phyloP scores from a whole-genome alignment of 2,797 vertebrate species.

The Chelon auratus region DNA sequence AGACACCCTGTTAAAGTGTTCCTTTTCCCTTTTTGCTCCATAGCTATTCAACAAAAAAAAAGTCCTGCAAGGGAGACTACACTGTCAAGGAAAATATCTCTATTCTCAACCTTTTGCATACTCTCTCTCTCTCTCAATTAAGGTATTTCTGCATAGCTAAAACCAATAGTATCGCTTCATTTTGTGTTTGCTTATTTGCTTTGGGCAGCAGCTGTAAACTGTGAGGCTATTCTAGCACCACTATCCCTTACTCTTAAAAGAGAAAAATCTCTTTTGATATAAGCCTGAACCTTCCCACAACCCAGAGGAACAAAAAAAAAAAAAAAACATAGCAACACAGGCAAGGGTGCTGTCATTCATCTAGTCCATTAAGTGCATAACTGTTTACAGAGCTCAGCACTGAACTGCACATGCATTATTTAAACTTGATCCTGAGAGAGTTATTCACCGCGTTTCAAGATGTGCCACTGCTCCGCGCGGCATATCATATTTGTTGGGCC shows the following conservation, averaged over 20 bases:
- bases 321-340: slow-evolving; percentile 17
- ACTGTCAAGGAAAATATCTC: slow-evolving; percentile 27
- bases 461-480: slow-evolving; percentile 49
- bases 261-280: slow-evolving; percentile 31
- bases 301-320: slow-evolving; percentile 26
- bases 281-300: slow-evolving; percentile 38
- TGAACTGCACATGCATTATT: slow-evolving; percentile 83
- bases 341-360: slow-evolving; percentile 75
- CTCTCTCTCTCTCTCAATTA: slow-evolving; percentile 18
- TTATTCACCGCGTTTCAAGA: slow-evolving; percentile 60
- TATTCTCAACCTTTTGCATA: slow-evolving; percentile 13
- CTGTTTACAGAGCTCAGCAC: slow-evolving; percentile 78
- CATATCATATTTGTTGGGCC: slow-evolving; percentile 53
- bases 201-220: not conserved
- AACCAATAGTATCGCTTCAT: not conserved
- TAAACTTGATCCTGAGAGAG: slow-evolving; percentile 73
- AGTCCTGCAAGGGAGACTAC: slow-evolving; percentile 24
- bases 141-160: not conserved
- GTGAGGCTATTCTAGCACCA: not conserved
- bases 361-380: slow-evolving; percentile 80
- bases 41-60: slow-evolving; percentile 29
- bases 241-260: slow-evolving; percentile 17
- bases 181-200: slow-evolving; percentile 20
- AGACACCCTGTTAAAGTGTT: slow-evolving; percentile 24
- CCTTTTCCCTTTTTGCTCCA: slow-evolving; percentile 8